A percentile compares a stretch with the other conserved stretches of the same genome.
Evolutionary conservation across 1,140 invertebrate genomes (phyloP).

Genomic region (Dendroctonus ponderosae): DNA sequence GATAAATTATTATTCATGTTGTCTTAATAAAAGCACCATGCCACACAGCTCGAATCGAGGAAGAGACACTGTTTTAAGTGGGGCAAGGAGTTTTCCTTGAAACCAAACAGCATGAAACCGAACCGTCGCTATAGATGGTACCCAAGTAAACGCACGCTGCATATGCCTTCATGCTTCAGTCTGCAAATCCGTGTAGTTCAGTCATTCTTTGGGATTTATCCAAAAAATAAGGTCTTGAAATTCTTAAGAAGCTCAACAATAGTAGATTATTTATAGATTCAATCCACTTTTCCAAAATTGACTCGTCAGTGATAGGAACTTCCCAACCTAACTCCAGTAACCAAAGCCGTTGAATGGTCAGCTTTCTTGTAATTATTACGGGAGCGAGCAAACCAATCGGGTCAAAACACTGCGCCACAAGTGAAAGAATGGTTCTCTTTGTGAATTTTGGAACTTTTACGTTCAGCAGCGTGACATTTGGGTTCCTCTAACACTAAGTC

Average conservation of each 20-base stretch:
- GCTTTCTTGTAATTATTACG: conserved; percentile 33
- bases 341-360: conserved; percentile 36
- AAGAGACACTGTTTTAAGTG: too few relatives aligned
- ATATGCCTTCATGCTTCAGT: background rate
- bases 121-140: background rate
- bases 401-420: conserved; percentile 38
- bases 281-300: conserved; percentile 35
- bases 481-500: background rate
- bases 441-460: conserved; percentile 33
- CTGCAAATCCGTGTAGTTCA: conserved; percentile 7
- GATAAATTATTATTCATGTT: too few relatives aligned
- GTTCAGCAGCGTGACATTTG: background rate
- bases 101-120: too few relatives aligned
- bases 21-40: background rate
- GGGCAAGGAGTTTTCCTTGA: too few relatives aligned
- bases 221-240: conserved; percentile 7
- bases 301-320: conserved; percentile 26
- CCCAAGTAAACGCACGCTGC: too few relatives aligned
- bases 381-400: conserved; percentile 37
- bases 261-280: conserved; percentile 25
- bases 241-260: conserved; percentile 4
- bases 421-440: conserved; percentile 18
- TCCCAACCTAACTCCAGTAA: conserved; percentile 27
- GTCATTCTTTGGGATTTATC: conserved; percentile 13
- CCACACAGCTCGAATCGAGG: conserved; percentile 1